Evolutionary conservation across 2,113 vertebrate genomes (phyloP).

Genomic region (Perca flavescens): DNA sequence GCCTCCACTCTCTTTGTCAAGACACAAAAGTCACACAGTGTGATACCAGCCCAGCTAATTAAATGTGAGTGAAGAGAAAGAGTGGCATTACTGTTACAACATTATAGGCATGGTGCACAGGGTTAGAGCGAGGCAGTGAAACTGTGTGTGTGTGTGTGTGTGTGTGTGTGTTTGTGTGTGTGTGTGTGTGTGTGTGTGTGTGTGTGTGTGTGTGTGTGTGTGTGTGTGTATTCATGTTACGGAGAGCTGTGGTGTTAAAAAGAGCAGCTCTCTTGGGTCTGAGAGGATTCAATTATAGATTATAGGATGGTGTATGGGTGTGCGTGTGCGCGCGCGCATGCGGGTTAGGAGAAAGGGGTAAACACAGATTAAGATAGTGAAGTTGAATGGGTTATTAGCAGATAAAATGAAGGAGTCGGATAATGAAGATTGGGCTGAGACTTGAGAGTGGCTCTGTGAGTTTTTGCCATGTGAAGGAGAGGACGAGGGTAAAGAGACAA

Average conservation of each 20-base stretch:
- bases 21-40: constrained; percentile 43
- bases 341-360: constrained; percentile 11
- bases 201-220: constrained; percentile 7
- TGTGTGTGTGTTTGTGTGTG: neutral
- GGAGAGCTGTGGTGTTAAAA: constrained; percentile 49
- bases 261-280: constrained; percentile 65
- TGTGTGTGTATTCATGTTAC: constrained; percentile 28
- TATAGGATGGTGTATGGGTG: constrained; percentile 48
- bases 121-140: constrained; percentile 24
- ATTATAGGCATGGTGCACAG: constrained; percentile 31
- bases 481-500: neutral
- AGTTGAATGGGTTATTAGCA: constrained; percentile 79
- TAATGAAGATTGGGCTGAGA: constrained; percentile 74
- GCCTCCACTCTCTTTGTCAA: constrained; percentile 24
- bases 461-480: constrained; percentile 26
- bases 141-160: neutral
- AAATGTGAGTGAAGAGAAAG: constrained; percentile 52
- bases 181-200: constrained; percentile 12
- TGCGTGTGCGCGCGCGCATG: constrained; percentile 15
- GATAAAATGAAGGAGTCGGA: constrained; percentile 66
- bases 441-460: constrained; percentile 6
- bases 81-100: constrained; percentile 58
- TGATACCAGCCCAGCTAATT: constrained; percentile 59
- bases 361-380: constrained; percentile 63
- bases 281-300: constrained; percentile 85